Percentiles rank a stretch among this genome's conserved stretches.
Evolutionary conservation across 2,797 vertebrate species (phyloP).

Genomic region (Dipus sagitta): DNA sequence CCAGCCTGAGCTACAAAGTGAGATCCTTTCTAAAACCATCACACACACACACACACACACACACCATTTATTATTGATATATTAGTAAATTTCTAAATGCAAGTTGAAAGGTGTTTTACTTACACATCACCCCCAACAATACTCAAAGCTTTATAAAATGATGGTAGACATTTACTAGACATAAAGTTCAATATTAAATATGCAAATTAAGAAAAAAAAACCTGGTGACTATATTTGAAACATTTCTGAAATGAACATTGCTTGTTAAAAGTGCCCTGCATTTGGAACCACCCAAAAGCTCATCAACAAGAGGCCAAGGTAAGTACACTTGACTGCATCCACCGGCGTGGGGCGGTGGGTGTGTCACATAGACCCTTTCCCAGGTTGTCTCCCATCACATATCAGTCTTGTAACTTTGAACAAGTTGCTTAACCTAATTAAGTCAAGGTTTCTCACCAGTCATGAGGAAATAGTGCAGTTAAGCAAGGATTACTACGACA

Average conservation of each 20-base stretch:
- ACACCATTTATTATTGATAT: no score
- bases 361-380: background rate
- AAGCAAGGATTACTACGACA: background rate
- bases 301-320: background rate
- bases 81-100: background rate
- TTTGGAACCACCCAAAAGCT: background rate
- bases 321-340: background rate
- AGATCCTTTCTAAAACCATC: no score
- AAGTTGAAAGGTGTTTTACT: background rate
- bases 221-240: background rate
- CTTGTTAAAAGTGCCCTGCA: background rate
- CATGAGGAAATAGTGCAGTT: background rate
- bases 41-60: no score
- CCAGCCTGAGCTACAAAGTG: background rate
- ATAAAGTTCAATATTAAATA: slow-evolving; percentile 27
- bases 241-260: background rate
- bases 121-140: background rate
- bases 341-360: background rate
- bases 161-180: background rate
- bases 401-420: background rate
- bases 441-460: background rate
- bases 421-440: background rate
- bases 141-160: slow-evolving; percentile 49
- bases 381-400: background rate
- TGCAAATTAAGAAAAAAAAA: slow-evolving; percentile 5